A percentile compares a stretch with the other conserved stretches of the same genome.
Evolutionary conservation across 2,113 vertebrate genomes (phyloP).

Genomic region (Hiodon tergisus): DNA sequence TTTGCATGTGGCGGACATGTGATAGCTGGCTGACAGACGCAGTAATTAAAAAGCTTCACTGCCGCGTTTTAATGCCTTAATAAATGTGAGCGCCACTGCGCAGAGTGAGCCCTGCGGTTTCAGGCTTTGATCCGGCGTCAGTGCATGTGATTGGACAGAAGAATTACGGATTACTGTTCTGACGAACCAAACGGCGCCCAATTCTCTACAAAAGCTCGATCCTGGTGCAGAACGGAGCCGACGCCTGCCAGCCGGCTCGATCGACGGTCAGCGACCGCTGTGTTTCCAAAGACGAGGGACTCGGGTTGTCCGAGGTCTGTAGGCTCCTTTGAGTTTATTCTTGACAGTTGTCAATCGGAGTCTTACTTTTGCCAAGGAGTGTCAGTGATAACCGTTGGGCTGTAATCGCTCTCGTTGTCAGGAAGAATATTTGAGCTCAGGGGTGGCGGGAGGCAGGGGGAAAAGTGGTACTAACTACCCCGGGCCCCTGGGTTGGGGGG

Average conservation of each 20-base stretch:
- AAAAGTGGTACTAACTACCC: no score
- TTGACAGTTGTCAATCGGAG: conserved; percentile 12
- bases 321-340: conserved; percentile 1
- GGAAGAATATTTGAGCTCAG: conserved; percentile 1
- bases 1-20: conserved; percentile 70
- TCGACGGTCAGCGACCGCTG: conserved; percentile 7
- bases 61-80: conserved; percentile 39
- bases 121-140: conserved; percentile 40
- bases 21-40: conserved; percentile 76
- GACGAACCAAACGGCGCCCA: neutral
- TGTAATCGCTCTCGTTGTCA: conserved; percentile 19
- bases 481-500: no score
- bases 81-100: neutral
- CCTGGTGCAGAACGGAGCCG: neutral
- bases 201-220: conserved; percentile 26
- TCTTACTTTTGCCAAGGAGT: conserved; percentile 1
- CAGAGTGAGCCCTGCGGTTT: conserved; percentile 19
- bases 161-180: conserved; percentile 28
- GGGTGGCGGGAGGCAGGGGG: neutral
- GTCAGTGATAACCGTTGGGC: conserved; percentile 12
- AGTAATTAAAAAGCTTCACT: conserved; percentile 81
- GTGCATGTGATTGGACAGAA: conserved; percentile 24
- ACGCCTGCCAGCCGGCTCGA: conserved; percentile 25
- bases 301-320: neutral
- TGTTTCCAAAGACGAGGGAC: conserved; percentile 3